Conservation (phyloP, 2,113 vertebrate genomes). For the Gymnocephalus cernua region DNA sequence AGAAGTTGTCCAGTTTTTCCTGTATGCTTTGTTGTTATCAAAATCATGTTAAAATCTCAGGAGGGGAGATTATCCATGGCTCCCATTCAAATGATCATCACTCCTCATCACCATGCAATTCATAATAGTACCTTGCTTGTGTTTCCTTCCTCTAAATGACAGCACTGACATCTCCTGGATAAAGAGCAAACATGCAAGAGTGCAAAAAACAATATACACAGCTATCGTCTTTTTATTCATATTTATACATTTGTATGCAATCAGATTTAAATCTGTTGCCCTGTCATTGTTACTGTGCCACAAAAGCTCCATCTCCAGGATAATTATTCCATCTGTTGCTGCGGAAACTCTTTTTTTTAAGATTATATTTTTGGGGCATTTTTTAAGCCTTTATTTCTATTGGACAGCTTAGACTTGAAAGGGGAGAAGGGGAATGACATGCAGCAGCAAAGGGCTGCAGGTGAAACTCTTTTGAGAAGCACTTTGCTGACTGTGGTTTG, state of each 20-base stretch:
- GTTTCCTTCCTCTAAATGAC: background rate
- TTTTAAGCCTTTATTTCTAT: too few relatives aligned
- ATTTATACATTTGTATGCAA: background rate
- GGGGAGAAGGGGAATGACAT: too few relatives aligned
- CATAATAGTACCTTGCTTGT: background rate
- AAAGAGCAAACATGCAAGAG: background rate
- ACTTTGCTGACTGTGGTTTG: background rate
- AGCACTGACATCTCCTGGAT: constrained; percentile 68
- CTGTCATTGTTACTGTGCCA: background rate
- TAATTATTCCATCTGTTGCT: background rate
- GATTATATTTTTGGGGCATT: too few relatives aligned
- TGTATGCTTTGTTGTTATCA: background rate
- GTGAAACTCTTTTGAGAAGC: background rate
- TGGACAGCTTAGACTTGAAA: too few relatives aligned
- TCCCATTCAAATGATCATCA: constrained; percentile 1
- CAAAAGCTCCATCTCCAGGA: background rate
- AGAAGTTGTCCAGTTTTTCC: background rate
- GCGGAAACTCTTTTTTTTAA: background rate
- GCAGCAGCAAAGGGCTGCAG: too few relatives aligned
- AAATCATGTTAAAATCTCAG: constrained; percentile 7
- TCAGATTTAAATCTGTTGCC: background rate
- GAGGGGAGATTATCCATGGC: background rate
- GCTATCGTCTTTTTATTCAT: background rate
- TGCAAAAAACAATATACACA: background rate
- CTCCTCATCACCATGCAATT: background rate